Evolutionary conservation across 2,797 vertebrate species (phyloP), one percentile per base, ranked within the genome.

Genomic region (Poecilia picta): DNA sequence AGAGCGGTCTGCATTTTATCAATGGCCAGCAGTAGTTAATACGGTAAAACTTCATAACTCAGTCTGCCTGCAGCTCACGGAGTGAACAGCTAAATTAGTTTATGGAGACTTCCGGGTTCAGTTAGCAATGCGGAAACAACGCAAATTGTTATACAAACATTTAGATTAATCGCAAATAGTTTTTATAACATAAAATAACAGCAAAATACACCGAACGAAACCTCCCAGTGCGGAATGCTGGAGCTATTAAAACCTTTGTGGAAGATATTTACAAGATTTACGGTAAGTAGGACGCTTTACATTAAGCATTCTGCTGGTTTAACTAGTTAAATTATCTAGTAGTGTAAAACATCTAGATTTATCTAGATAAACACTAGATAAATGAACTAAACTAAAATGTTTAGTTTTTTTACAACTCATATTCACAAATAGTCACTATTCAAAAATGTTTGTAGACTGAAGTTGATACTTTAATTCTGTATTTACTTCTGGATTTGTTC

Each of bases 1-100:
- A 39, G 62, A 8, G 8, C 57, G 53, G 0, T 6, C 28, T 45
- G 23, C 53, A 59, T 46, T 81, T 51, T 62, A 43, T 41, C n/a
- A 36, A 80, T 82, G 88, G 74, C 81, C 75, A 73, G 0, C 57
- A 23, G 36, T 18, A 18, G 53, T 23, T 36, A 75, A 41, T 28
- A 43, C 23, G 91, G 88, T 91, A 90, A n/a, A n/a, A 87, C 51
- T 8, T 62, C 53, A 25, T 16, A 31, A 36, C 45, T 36, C 25
- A 1, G 23, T 75, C 25, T 15, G n/a, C 6, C 25, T 3, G 49
- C 8, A 78, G 78, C 75, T 74, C 57, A 16, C 46, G 15, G 43
- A 74, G 76, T 72, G 83, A 78, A 70, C 51, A 53, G 23, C 45
- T 81, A 80, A 81, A 77, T 78, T 15, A 3, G 25, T 28, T 77